Evolutionary conservation across 2,888 invertebrate species (phyloP).

Genomic region (Heterodera filipjevi): DNA sequence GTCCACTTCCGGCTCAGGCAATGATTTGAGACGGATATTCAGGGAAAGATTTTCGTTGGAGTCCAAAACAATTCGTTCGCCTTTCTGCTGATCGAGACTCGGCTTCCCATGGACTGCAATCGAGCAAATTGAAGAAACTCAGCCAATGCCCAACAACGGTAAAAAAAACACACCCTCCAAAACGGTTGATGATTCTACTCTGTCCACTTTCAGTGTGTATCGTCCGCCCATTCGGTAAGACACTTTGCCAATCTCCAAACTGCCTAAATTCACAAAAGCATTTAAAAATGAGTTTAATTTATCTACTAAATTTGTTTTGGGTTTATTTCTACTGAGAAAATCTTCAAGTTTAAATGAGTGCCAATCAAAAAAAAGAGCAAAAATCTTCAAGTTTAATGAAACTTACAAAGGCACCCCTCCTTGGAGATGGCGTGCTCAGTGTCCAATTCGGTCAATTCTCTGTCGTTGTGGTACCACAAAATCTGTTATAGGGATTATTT

Average conservation of each 20-base stretch:
- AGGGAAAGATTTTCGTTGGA: constrained; percentile 55
- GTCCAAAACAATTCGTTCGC: constrained; percentile 47
- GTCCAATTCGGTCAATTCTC: constrained; percentile 7
- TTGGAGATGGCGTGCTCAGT: background rate
- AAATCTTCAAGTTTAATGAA: background rate
- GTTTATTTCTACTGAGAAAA: too few relatives aligned
- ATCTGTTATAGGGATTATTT: background rate
- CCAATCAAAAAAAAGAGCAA: too few relatives aligned
- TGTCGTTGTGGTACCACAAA: constrained; percentile 25
- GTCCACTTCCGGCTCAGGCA: constrained; percentile 58
- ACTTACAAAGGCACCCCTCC: constrained; percentile 26
- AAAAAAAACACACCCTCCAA: constrained; percentile 7
- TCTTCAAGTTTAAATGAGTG: too few relatives aligned
- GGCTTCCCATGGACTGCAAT: constrained; percentile 30
- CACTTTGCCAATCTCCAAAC: constrained; percentile 20
- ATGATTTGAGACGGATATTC: constrained; percentile 48
- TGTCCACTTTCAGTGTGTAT: constrained; percentile 28
- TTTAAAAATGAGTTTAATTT: too few relatives aligned
- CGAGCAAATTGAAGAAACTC: background rate
- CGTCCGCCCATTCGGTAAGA: constrained; percentile 31
- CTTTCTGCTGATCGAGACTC: constrained; percentile 12
- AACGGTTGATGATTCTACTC: constrained; percentile 24
- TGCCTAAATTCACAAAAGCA: constrained; percentile 7
- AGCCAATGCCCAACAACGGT: too few relatives aligned
- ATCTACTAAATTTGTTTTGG: too few relatives aligned